Conservation (phyloP, 1,140 invertebrate genomes). For the Diabrotica undecimpunctata region DNA sequence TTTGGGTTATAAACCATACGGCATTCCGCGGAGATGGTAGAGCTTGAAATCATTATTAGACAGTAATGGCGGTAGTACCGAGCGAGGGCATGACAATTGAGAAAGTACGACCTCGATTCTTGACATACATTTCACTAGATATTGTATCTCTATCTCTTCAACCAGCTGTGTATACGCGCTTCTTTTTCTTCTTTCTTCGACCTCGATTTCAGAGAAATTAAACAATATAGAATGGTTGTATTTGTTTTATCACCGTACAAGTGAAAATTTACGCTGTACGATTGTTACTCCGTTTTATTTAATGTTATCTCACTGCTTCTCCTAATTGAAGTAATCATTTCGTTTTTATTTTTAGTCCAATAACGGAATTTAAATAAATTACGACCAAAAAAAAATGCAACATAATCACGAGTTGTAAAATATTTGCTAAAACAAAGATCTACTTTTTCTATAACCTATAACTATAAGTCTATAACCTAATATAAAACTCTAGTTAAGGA, state of each 20-base stretch:
- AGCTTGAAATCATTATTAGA: background rate
- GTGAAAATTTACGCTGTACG: background rate
- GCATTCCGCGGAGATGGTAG: background rate
- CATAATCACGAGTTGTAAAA: too few species aligned
- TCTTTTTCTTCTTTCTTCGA: conserved; percentile 2
- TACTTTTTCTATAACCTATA: too few species aligned
- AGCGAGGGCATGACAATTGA: background rate
- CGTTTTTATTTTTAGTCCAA: too few species aligned
- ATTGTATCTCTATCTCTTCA: background rate
- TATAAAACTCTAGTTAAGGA: too few species aligned
- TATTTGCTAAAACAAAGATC: too few species aligned
- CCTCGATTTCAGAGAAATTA: background rate
- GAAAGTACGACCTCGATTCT: background rate
- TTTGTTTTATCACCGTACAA: background rate
- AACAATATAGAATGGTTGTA: conserved; percentile 1
- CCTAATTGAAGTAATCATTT: too few species aligned
- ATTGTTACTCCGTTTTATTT: background rate
- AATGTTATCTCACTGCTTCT: background rate
- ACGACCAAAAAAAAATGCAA: too few species aligned
- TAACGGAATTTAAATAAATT: too few species aligned
- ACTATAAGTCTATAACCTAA: too few species aligned
- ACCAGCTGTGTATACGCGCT: background rate
- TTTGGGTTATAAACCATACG: conserved; percentile 2
- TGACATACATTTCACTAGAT: conserved; percentile 1
- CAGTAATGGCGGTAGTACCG: background rate